These are phyloP conservation scores for Paragorgia papillata DNA, from an alignment of 92 coral and sea anemone genomes.

Conservation along the genomic window DNA sequence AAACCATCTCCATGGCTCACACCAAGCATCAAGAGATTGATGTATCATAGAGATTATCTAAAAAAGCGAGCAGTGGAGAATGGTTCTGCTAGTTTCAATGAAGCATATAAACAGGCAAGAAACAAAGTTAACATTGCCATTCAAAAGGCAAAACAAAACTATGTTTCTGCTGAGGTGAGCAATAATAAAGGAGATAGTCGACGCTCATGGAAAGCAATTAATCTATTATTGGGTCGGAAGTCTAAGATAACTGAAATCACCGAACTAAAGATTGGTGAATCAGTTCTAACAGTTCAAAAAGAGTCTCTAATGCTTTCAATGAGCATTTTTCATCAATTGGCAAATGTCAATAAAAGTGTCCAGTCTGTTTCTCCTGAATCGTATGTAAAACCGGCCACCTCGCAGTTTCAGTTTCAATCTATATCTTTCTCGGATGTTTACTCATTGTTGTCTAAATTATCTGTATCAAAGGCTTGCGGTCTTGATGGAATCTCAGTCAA, in stretches of 20 bases:
- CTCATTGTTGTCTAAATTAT: neutral
- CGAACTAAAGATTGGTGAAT: neutral
- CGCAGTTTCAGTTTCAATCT: neutral
- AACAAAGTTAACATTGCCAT: neutral
- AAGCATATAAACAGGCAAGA: neutral
- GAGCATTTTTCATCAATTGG: neutral
- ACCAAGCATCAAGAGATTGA: slow-evolving; percentile 2
- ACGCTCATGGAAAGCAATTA: slow-evolving; percentile 44
- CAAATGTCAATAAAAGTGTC: neutral
- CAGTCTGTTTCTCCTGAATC: neutral
- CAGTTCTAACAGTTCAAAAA: neutral
- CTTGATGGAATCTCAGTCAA: slow-evolving; percentile 7
- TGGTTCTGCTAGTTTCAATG: neutral
- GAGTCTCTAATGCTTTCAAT: neutral
- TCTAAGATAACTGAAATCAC: slow-evolving; percentile 14
- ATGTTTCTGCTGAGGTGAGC: slow-evolving; percentile 12
- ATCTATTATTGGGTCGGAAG: slow-evolving; percentile 29
- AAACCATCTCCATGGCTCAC: slow-evolving; percentile 28
- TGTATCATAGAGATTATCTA: slow-evolving; percentile 27
- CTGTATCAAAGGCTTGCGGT: slow-evolving; percentile 10
- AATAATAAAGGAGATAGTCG: slow-evolving; percentile 28
- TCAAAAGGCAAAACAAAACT: slow-evolving; percentile 13
- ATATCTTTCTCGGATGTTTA: neutral
- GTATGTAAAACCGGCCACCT: neutral
- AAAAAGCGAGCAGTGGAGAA: slow-evolving; percentile 9